These are phyloP conservation scores for Pardosa pseudoannulata DNA, from an alignment of 2,888 invertebrate genomes.

Conservation along the genomic window DNA sequence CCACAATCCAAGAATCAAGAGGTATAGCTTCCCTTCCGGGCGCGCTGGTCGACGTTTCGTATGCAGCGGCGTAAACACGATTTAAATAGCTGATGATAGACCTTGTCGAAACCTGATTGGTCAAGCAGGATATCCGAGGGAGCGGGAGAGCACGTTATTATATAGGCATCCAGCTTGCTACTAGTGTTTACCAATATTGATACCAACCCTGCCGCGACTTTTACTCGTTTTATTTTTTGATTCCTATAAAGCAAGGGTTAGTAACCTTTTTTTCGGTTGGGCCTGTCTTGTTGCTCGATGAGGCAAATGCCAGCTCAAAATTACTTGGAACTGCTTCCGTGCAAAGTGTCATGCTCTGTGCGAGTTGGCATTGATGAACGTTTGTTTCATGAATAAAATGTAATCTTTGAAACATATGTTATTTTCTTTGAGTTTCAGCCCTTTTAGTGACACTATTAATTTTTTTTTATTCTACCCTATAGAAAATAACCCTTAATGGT, in stretches of 20 bases:
- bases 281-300: neutral
- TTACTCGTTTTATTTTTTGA: constrained; percentile 14
- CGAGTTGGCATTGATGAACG: no score
- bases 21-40: constrained; percentile 23
- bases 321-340: neutral
- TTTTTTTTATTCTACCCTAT: no score
- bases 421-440: no score
- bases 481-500: no score
- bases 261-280: constrained; percentile 29
- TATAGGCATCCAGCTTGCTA: constrained; percentile 43
- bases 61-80: constrained; percentile 49
- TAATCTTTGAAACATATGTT: no score
- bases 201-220: constrained; percentile 26
- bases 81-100: constrained; percentile 63
- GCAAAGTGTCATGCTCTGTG: neutral
- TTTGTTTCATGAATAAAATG: no score
- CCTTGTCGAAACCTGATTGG: constrained; percentile 52
- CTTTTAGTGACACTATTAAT: no score
- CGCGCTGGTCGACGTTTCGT: constrained; percentile 14
- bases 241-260: constrained; percentile 20
- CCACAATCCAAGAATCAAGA: constrained; percentile 35
- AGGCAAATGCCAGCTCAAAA: neutral
- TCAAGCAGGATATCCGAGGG: constrained; percentile 16
- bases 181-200: constrained; percentile 60
- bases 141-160: constrained; percentile 29